Conservation (phyloP, 2,797 vertebrate species). For the Smutsia temminckii region DNA sequence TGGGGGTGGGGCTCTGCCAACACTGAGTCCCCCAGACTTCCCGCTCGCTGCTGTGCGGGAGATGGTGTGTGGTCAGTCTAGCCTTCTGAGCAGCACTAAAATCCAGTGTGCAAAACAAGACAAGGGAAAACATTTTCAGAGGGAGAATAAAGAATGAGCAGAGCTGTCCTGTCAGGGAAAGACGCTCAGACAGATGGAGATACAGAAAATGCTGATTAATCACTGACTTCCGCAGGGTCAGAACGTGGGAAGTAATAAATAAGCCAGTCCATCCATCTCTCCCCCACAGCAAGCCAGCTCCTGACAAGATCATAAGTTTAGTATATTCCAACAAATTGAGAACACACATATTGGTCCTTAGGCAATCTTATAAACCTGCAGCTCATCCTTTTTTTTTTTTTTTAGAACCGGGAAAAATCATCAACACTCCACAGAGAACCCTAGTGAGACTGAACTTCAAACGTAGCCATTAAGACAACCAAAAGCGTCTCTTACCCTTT, state of each 20-base stretch:
- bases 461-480: neutral
- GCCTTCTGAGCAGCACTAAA: neutral
- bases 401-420: neutral
- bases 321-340: neutral
- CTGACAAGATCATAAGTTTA: neutral
- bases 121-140: neutral
- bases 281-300: neutral
- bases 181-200: neutral
- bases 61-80: neutral
- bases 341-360: neutral
- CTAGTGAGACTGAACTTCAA: neutral
- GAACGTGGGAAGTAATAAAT: neutral
- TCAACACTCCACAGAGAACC: neutral
- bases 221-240: neutral
- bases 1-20: rapidly evolving
- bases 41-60: neutral
- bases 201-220: neutral
- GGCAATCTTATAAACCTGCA: neutral
- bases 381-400: neutral
- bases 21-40: neutral
- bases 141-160: neutral
- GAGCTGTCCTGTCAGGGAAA: neutral
- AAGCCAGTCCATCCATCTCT: neutral
- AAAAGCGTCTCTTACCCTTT: neutral
- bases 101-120: neutral